phyloP scores from a whole-genome alignment of 2,888 invertebrate species.

The Dendrolimus pini region DNA sequence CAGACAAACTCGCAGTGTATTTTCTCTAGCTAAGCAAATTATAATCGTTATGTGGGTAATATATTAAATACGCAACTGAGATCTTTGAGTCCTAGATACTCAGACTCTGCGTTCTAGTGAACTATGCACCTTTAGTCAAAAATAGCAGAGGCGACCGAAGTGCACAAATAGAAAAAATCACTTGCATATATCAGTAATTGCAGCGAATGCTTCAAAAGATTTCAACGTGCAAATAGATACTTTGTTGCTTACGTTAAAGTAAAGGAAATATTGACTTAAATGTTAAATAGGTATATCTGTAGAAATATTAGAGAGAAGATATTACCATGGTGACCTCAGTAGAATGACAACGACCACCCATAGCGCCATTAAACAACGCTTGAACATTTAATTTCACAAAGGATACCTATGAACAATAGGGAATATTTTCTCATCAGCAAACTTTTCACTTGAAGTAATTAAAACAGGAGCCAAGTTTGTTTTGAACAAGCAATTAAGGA shows the following conservation, averaged over 20 bases:
- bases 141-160: too few species aligned
- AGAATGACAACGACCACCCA: not conserved
- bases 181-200: not conserved
- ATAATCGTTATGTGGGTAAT: too few species aligned
- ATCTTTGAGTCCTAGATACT: too few species aligned
- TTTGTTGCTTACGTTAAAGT: too few species aligned
- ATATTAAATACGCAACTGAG: too few species aligned
- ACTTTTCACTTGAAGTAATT: slow-evolving; percentile 50
- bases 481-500: slow-evolving; percentile 54
- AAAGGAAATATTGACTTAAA: too few species aligned
- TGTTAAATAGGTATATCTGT: not conserved
- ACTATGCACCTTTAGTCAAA: too few species aligned
- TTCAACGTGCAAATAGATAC: not conserved
- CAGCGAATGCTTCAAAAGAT: not conserved
- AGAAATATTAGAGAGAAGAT: not conserved
- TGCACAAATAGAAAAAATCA: too few species aligned
- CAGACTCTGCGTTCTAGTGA: too few species aligned
- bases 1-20: too few species aligned
- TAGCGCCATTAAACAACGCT: not conserved
- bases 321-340: not conserved
- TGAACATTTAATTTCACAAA: not conserved
- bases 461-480: slow-evolving; percentile 50
- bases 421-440: slow-evolving; percentile 26
- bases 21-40: too few species aligned
- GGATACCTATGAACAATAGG: slow-evolving; percentile 18